These are phyloP conservation scores for Drosophila nr. medialis DNA, from an alignment of 2,888 invertebrate genomes.

Conservation along the genomic window DNA sequence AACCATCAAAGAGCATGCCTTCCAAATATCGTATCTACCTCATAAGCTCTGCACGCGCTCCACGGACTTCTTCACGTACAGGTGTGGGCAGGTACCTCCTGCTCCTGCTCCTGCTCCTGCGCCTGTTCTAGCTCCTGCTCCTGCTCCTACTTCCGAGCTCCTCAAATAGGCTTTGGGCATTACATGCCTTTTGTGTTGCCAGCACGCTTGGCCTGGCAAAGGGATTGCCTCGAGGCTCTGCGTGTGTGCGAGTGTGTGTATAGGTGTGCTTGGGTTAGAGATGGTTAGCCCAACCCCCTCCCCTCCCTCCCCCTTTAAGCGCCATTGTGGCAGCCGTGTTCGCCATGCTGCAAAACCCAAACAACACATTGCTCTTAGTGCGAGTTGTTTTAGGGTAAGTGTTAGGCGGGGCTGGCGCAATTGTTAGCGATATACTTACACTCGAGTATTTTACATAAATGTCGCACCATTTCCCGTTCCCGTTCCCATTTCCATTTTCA, in stretches of 20 bases:
- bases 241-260: conserved; percentile 2
- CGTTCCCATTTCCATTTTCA: conserved; percentile 12
- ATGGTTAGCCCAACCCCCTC: conserved; percentile 35
- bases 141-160: neutral
- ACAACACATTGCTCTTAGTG: conserved; percentile 77
- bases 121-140: conserved; percentile 1
- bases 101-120: neutral
- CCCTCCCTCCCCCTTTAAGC: neutral
- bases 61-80: conserved; percentile 52
- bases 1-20: conserved; percentile 72
- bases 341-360: conserved; percentile 46
- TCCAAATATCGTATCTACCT: conserved; percentile 30
- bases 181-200: conserved; percentile 73
- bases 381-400: conserved; percentile 73
- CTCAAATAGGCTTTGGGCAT: conserved; percentile 74
- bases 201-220: conserved; percentile 52
- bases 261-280: conserved; percentile 21
- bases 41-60: conserved; percentile 45
- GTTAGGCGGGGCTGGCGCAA: conserved; percentile 69
- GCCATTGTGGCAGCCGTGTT: conserved; percentile 5
- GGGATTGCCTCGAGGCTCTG: conserved; percentile 57
- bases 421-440: conserved; percentile 56
- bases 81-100: conserved; percentile 51
- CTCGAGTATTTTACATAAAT: conserved; percentile 50
- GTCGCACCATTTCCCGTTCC: conserved; percentile 10